These are phyloP conservation scores for Anthophora plumipes DNA, from an alignment of 2,888 invertebrate species.

Conservation along the genomic window DNA sequence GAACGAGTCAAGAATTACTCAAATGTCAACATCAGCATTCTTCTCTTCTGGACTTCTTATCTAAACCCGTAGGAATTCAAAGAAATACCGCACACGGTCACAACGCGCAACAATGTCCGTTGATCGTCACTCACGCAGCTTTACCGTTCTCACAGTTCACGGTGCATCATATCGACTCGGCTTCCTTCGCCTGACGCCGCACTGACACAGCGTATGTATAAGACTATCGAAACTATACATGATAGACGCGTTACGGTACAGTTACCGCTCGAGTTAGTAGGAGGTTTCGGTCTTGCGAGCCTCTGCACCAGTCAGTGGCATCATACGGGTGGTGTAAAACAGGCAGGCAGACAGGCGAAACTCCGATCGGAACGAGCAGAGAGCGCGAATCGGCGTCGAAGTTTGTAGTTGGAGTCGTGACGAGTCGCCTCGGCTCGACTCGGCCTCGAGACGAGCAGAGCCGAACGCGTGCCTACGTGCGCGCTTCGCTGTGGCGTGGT, in stretches of 20 bases:
- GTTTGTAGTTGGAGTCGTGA: constrained; percentile 48
- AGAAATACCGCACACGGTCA: constrained; percentile 3
- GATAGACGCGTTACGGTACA: constrained; percentile 43
- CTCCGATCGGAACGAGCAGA: constrained; percentile 49
- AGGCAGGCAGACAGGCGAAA: constrained; percentile 11
- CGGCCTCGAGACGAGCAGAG: constrained; percentile 55
- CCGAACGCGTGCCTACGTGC: constrained; percentile 60
- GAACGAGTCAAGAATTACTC: not conserved
- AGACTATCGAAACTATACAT: constrained; percentile 40
- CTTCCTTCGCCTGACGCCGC: constrained; percentile 34
- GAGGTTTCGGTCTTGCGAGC: constrained; percentile 1
- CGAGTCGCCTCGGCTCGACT: constrained; percentile 54
- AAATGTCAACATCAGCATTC: not conserved
- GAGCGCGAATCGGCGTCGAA: constrained; percentile 44
- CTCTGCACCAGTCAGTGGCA: constrained; percentile 17
- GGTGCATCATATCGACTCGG: constrained; percentile 49
- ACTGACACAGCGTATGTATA: constrained; percentile 28
- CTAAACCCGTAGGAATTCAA: not conserved
- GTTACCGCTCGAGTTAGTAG: constrained; percentile 31
- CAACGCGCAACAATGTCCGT: constrained; percentile 16
- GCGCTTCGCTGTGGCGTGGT: constrained; percentile 42
- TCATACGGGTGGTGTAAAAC: constrained; percentile 28
- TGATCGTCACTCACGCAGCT: constrained; percentile 24
- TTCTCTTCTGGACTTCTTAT: not conserved
- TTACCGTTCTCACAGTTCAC: constrained; percentile 38